Base-by-base conservation (phyloP, 2,797 vertebrate genomes). In the Euthynnus affinis region DNA sequence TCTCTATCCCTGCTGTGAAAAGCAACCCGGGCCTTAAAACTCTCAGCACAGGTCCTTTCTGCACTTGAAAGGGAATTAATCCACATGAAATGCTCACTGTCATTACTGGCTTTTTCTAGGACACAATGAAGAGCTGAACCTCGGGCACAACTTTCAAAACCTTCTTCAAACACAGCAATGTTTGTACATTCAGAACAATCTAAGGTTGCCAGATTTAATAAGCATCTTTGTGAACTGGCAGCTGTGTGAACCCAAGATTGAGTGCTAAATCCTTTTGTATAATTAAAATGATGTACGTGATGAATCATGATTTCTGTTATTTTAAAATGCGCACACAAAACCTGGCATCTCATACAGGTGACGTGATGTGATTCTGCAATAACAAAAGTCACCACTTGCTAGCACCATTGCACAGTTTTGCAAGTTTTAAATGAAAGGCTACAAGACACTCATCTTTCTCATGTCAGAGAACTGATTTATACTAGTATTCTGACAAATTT, bases 381-480 rank as follows among this genome's bases (percentile, higher is more conserved):
- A 34, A 40, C 56, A 20, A 0, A 29, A 70, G 32, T 67, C 17
- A 27, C 85, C 75, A 81, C 74, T 70, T 70, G 78, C 1, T 0
- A 5, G 81, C 84, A 76, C 71, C 53, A 69, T 76, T 70, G 63
- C 34, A 66, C 63, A 71, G 20, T 58, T 25, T 13, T 52, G 22
- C 0, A 0, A 5, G n/a, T 44, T 32, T 62, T 55, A 37, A 42
- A 7, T 18, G 18, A 48, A 7, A 42, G 18, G 40, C 51, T 7
- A 51, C 27, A 20, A 7, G 48, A 12, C 27, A 23, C 44, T 59
- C 37, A 55, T 8, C 14, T 2, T 61, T 25, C 13, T 60, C 7
- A 27, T 49, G 42, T 49, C 10, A 37, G 15, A 57, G 6, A 20
- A 25, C 7, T 48, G 60, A 71, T 17, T 63, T n/a, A 32, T 15